phyloP scores from a whole-genome alignment of 92 coral and sea anemone species.

The Palythoa grandiflora region DNA sequence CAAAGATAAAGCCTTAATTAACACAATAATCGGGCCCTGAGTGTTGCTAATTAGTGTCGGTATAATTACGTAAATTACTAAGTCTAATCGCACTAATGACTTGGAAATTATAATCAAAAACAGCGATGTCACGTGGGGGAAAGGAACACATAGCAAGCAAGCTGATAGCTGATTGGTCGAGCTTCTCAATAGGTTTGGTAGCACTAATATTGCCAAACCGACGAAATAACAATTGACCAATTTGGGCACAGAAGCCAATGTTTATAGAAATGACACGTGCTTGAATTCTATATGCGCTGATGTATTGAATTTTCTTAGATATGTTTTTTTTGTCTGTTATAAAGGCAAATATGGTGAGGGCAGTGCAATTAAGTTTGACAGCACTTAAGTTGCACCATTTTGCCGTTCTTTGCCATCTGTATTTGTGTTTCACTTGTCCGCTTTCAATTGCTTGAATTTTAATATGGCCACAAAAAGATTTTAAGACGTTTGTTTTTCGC shows the following conservation, averaged over 20 bases:
- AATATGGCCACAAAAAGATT: conserved; percentile 79
- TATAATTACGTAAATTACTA: conserved; percentile 97
- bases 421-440: conserved; percentile 59
- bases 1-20: conserved; percentile 93
- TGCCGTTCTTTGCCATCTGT: conserved; percentile 61
- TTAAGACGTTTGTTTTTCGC: conserved; percentile 78
- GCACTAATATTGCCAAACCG: conserved; percentile 75
- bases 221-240: conserved; percentile 86
- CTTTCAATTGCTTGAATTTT: conserved; percentile 74
- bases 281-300: conserved; percentile 70
- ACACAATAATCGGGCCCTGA: conserved; percentile 97
- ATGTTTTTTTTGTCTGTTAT: conserved; percentile 74
- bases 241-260: conserved; percentile 86
- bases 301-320: conserved; percentile 79
- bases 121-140: conserved; percentile 90
- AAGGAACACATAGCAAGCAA: conserved; percentile 68
- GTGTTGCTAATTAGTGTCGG: conserved; percentile 97
- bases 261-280: conserved; percentile 94
- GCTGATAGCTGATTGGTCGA: conserved; percentile 70
- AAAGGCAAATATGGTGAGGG: conserved; percentile 72
- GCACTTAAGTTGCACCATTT: conserved; percentile 69
- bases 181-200: not conserved
- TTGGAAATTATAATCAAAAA: conserved; percentile 88
- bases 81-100: conserved; percentile 95
- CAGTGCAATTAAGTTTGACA: conserved; percentile 73